Evolutionary conservation across 2,797 vertebrate species (phyloP).

Genomic region (Morus bassanus): DNA sequence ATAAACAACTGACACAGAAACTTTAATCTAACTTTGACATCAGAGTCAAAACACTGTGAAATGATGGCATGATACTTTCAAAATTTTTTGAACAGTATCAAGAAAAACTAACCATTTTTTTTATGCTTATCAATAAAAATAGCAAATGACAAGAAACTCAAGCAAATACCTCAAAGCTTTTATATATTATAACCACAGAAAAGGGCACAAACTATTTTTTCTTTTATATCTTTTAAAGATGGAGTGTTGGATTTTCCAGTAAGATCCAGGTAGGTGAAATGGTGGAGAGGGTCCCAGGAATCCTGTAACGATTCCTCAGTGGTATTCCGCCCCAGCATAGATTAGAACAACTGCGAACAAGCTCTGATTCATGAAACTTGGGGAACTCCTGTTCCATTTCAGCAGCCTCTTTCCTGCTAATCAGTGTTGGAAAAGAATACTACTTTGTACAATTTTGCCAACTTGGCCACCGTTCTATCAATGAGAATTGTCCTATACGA

Average conservation of each 20-base stretch:
- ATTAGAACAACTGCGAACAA: neutral
- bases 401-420: neutral
- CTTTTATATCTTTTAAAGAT: neutral
- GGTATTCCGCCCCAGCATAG: neutral
- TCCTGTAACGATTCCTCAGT: neutral
- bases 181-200: neutral
- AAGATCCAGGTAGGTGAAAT: neutral
- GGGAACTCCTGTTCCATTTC: neutral
- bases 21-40: neutral
- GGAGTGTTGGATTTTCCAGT: neutral
- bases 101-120: neutral
- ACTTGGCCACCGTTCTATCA: neutral
- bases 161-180: neutral
- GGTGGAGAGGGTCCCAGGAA: neutral
- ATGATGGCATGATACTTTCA: neutral
- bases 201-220: neutral
- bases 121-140: neutral
- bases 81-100: neutral
- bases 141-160: neutral
- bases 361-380: neutral
- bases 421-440: neutral
- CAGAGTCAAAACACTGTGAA: neutral
- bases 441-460: neutral
- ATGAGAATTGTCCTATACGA: neutral
- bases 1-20: neutral